phyloP scores from a whole-genome alignment of 2,888 invertebrate genomes.

The Cryptus armator region DNA sequence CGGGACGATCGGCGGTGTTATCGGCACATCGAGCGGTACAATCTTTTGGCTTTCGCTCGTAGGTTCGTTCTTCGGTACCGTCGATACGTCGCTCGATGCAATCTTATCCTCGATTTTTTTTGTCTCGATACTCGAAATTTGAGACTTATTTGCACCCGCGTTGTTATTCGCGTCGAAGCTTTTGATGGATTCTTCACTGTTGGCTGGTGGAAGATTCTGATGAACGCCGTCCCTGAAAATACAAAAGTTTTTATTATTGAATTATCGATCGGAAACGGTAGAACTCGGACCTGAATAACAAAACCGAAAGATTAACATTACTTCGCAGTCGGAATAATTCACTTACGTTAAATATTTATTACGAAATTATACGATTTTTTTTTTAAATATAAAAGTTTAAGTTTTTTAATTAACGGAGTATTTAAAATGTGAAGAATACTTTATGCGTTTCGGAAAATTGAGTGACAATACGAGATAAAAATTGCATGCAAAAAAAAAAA shows the following conservation, averaged over 20 bases:
- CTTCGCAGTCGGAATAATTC: no score
- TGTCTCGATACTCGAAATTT: constrained; percentile 8
- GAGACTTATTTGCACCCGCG: constrained; percentile 7
- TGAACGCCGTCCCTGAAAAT: constrained; percentile 53
- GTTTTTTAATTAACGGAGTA: no score
- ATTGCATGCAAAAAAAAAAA: no score
- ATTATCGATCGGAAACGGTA: not conserved
- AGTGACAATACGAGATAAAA: no score
- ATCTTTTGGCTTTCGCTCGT: not conserved
- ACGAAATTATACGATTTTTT: no score
- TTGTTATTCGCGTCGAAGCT: constrained; percentile 51
- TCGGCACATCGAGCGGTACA: not conserved
- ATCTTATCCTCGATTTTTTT: not conserved
- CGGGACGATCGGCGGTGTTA: not conserved
- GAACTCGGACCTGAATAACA: no score
- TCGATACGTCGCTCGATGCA: not conserved
- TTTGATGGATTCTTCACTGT: not conserved
- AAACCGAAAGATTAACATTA: no score
- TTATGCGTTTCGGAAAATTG: no score
- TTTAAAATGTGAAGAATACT: no score
- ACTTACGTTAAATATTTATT: no score
- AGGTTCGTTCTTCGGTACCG: not conserved
- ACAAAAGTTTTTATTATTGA: not conserved
- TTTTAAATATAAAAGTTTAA: no score
- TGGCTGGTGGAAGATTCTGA: constrained; percentile 56